Base-by-base conservation (phyloP, 1,140 invertebrate species). In the Carcinoscorpius rotundicauda region DNA sequence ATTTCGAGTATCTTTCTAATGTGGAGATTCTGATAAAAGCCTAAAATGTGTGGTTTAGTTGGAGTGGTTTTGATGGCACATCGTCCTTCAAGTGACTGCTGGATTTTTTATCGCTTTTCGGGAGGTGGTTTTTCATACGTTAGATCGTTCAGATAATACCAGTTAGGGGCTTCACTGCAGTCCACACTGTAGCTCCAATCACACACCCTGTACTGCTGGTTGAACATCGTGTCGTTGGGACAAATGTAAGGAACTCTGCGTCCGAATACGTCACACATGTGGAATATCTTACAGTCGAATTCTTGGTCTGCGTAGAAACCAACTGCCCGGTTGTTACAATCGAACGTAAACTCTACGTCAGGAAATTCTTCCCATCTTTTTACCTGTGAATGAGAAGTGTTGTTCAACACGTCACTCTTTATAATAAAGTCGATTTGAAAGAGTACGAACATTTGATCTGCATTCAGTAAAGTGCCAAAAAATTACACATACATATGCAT, bases 211-310 rank as follows among this genome's bases (percentile, higher is more conserved):
- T 78, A 83, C n/a, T 83, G 77, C 72, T 83, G 82, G 75, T 83
- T 83, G 75, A 83, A 83, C 60, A 78, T 79, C 6, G 82, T 83
- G 64, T 82, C 81, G 66, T 82, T 82, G 65, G 81, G 82, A 74
- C 82, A 84, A 65, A 82, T 76, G 73, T 84, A 81, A 8, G 82
- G 82, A 66, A 84, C 82, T 62, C 82, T 75, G 63, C 82, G 75
- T 49, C 82, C 82, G 65, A 83, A 81, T 68, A 81, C 82, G 69
- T 84, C 82, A 71, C 82, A 84, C 81, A 84, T 83, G 71, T 84
- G 82, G 71, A 84, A 84, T 64, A 84, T 81, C 76, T 83, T 81
- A 72, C 82, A 84, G 71, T 82, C 79, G 72, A 83, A 82, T 72
- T 84, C 82, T 59, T 78, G 77, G 71, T 84, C 82, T 4, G 82